Conservation (phyloP, 1,140 invertebrate genomes). For the Heliconius hermathena region DNA sequence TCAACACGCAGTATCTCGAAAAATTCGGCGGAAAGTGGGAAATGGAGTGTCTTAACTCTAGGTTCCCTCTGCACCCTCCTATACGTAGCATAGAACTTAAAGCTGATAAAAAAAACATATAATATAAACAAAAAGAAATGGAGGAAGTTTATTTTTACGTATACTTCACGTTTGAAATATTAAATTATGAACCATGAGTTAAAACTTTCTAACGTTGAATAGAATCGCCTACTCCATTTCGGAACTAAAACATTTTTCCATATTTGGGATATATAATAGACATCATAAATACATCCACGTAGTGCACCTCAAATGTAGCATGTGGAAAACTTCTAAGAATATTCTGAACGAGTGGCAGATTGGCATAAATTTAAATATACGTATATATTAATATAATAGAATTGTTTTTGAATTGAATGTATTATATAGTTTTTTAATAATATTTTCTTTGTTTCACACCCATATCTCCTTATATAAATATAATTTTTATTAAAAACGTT, state of each 20-base stretch:
- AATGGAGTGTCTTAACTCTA: no score
- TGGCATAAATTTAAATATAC: not conserved
- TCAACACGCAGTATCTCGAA: no score
- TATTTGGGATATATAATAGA: slow-evolving; percentile 6
- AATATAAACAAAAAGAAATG: not conserved
- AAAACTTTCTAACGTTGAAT: not conserved
- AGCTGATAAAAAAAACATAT: no score
- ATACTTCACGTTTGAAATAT: no score
- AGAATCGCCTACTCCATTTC: not conserved
- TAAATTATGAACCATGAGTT: not conserved
- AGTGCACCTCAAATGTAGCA: not conserved
- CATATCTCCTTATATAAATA: no score
- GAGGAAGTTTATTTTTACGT: not conserved
- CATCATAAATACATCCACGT: not conserved
- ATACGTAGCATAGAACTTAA: no score
- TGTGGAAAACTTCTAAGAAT: not conserved
- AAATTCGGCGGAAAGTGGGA: no score
- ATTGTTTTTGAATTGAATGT: no score
- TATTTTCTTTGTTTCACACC: not conserved
- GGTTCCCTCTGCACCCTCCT: no score
- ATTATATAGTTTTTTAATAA: not conserved
- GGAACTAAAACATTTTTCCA: slow-evolving; percentile 8
- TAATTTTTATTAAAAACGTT: no score
- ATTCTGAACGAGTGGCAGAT: not conserved
- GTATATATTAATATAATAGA: not conserved